Conservation (phyloP, 2,888 invertebrate genomes). For the Myopa testacea region DNA sequence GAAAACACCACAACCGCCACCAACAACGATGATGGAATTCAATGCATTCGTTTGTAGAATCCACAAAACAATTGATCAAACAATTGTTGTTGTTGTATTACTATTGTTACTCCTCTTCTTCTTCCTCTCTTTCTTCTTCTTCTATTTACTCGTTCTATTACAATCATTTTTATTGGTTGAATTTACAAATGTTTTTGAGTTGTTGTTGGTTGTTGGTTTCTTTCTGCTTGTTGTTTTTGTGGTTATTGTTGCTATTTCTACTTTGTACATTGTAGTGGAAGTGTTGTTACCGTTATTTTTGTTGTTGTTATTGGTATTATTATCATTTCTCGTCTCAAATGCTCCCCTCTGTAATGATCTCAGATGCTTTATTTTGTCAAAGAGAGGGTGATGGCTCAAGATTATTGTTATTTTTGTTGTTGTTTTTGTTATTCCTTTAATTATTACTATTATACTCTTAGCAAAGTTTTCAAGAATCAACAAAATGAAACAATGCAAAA, state of each 20-base stretch:
- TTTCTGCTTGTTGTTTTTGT: not conserved
- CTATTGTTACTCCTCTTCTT: not conserved
- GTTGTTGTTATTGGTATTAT: too few relatives aligned
- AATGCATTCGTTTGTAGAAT: constrained; percentile 11
- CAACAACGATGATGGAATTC: constrained; percentile 14
- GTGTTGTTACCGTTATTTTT: too few relatives aligned
- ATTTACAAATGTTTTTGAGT: not conserved
- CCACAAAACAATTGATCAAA: constrained; percentile 27
- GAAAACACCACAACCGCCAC: not conserved
- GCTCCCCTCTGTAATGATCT: too few relatives aligned
- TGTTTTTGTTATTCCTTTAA: too few relatives aligned
- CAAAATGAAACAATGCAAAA: too few relatives aligned
- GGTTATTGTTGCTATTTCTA: not conserved
- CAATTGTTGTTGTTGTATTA: constrained; percentile 3
- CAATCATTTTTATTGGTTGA: not conserved
- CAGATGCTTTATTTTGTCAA: too few relatives aligned
- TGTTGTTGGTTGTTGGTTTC: not conserved
- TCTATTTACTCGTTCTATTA: not conserved
- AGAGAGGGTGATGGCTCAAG: too few relatives aligned
- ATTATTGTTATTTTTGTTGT: too few relatives aligned
- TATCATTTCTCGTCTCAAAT: too few relatives aligned
- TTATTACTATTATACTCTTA: too few relatives aligned
- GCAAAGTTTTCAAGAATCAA: too few relatives aligned
- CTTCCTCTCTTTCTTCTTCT: not conserved
- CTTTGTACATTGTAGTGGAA: too few relatives aligned